Evolutionary conservation across 2,113 vertebrate genomes (phyloP), one percentile per base, ranked within the genome.

Genomic region (Perca schrenkii): DNA sequence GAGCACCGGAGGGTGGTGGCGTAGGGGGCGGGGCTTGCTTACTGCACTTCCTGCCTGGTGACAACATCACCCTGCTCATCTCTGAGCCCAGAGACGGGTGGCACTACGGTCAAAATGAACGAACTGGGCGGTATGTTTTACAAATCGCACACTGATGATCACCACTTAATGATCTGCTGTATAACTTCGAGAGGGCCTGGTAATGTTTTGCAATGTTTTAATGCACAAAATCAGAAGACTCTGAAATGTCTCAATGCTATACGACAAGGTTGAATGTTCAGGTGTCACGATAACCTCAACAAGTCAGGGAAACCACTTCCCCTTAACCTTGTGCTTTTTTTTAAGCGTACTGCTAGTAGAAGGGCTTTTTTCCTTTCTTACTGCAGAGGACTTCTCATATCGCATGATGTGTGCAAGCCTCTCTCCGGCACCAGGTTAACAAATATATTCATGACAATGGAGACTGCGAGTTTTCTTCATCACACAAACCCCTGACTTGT

Each of bases 81-180:
- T 95, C 96, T 13, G 96, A 97, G 84, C 94, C 95, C 25, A 94
- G 94, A 81, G 96, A 97, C 1, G 96, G 96, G 5, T 97, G 96
- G 96, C 96, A 97, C 80, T 97, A 97, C 1, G 96, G 96, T 36
- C 96, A 96, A 77, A 96, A 97, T 8, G 95, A 97, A 74, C 86
- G 95, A 6, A 96, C 96, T 1, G 94, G 94, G 84, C 93, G 95
- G 96, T 97, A 92, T 13, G 77, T 31, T 43, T 50, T 36, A 34
- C 5, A 46, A 14, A 22, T 43, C 28, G n/a, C 28, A 4, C 46
- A 46, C 19, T 14, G 17, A 36, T 52, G 22, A 77, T 49, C 10
- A 25, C 31, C 36, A 0, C n/a, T 65, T 47, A 62, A 65, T 25
- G 43, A 46, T 63, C 12, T 8, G 11, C 46, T 5, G 62, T 31